Base-by-base conservation (phyloP, 2,113 vertebrate species). In the Paratilapia polleni region DNA sequence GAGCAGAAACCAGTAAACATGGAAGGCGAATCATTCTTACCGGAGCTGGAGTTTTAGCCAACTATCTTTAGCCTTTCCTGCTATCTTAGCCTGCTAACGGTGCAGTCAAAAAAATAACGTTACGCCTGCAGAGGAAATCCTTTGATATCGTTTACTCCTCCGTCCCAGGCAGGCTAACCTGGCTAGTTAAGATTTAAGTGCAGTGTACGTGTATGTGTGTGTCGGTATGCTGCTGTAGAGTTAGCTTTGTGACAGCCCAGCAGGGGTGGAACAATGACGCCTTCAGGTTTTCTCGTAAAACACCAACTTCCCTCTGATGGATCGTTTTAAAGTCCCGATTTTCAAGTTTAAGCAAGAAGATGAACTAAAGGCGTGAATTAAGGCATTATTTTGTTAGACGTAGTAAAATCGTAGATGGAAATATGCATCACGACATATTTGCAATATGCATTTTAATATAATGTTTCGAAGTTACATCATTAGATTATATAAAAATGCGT, bases 21-120 rank as follows among this genome's bases (percentile, higher is more conserved):
- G 84, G 57, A 83, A 91, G 87, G 80, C 83, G 86, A 80, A 62
- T 63, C 74, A 75, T 86, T 94, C 92, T 94, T 85, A 94, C 94
- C 93, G 34, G 88, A 91, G 84, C 75, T 81, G 77, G 80, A 87
- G 64, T 91, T 91, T 76, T 43, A 87, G 87, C 83, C 84, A 92
- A 87, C 66, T 81, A 64, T 77, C 84, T 79, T 83, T 87, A 91
- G 89, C 92, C 52, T 78, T 79, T 82, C 75, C 73, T 85, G 87
- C 66, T 91, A 89, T 78, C 73, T 78, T 74, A 85, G 68, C 78
- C 78, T 10, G 80, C 84, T 77, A 85, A 63, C 70, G 57, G 17
- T 13, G 75, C 84, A 31, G 5, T 54, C 47, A 22, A 26, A 5
- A 64, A 57, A 79, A 80, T 8, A 57, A 59, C 8, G 24, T 12